Percentiles rank a stretch among this genome's conserved stretches.
These are phyloP conservation scores for Hyles euphorbiae DNA, from an alignment of 1,140 invertebrate species.

Conservation along the genomic window DNA sequence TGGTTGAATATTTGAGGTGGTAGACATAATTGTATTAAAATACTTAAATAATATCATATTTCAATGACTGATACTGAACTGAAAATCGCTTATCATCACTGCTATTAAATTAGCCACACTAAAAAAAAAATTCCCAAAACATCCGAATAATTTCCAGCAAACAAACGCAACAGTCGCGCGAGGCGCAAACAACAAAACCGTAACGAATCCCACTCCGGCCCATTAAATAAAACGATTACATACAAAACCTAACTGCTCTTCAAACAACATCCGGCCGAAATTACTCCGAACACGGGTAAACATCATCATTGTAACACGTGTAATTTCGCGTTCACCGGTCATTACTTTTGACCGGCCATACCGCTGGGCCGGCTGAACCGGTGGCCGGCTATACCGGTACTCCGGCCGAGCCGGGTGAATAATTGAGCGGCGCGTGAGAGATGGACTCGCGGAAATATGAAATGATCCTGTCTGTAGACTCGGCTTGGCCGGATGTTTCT, in stretches of 20 bases:
- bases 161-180: constrained; percentile 15
- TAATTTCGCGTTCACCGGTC: constrained; percentile 58
- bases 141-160: not conserved
- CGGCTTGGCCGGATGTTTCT: not conserved
- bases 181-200: constrained; percentile 13
- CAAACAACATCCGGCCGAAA: constrained; percentile 41
- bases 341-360: constrained; percentile 55
- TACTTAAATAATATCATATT: too few relatives aligned
- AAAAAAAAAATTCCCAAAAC: not conserved
- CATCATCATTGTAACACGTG: constrained; percentile 66
- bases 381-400: constrained; percentile 3
- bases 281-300: constrained; percentile 43
- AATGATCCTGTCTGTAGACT: constrained; percentile 49
- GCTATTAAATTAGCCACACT: too few relatives aligned
- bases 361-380: not conserved
- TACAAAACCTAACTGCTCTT: constrained; percentile 58
- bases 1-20: too few relatives aligned
- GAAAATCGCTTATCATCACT: too few relatives aligned
- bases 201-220: constrained; percentile 13
- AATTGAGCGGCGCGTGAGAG: constrained; percentile 56
- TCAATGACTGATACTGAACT: too few relatives aligned
- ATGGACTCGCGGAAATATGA: constrained; percentile 65
- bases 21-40: too few relatives aligned
- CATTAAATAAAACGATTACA: constrained; percentile 56
- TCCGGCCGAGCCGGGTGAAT: constrained; percentile 43